Percentiles rank a stretch among this genome's conserved stretches.
Conservation (phyloP, 1,140 invertebrate species). For the Globodera rostochiensis region DNA sequence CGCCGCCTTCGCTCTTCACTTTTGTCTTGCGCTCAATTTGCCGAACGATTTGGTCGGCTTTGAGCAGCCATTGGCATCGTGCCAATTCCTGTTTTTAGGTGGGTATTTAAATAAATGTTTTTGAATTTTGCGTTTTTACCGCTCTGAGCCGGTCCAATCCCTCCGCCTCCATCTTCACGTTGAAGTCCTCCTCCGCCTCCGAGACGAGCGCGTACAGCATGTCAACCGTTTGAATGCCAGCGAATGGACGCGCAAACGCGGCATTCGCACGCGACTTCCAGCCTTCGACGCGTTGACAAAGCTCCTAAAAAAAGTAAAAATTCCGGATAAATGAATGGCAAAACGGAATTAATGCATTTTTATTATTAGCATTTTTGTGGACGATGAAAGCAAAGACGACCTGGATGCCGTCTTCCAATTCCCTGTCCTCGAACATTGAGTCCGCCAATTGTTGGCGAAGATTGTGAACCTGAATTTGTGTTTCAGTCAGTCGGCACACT, state of each 20-base stretch:
- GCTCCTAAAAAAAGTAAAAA: constrained; percentile 28
- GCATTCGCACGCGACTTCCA: constrained; percentile 25
- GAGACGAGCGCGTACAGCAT: constrained; percentile 18
- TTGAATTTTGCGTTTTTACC: background rate
- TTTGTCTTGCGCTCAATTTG: background rate
- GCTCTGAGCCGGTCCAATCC: constrained; percentile 18
- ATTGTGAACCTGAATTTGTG: constrained; percentile 3
- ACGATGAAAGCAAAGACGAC: background rate
- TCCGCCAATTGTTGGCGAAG: constrained; percentile 39
- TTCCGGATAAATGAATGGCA: background rate
- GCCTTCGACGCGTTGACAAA: constrained; percentile 29
- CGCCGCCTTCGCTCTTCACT: background rate
- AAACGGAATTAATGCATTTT: too few relatives aligned
- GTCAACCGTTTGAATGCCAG: constrained; percentile 11
- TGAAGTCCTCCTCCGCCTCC: constrained; percentile 32
- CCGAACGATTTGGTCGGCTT: constrained; percentile 17
- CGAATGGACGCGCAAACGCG: constrained; percentile 1
- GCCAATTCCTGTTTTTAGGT: constrained; percentile 17
- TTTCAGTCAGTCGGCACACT: background rate
- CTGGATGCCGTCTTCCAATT: constrained; percentile 32
- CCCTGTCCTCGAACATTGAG: constrained; percentile 32
- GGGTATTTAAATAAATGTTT: background rate
- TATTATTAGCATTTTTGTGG: background rate
- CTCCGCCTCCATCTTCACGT: constrained; percentile 13
- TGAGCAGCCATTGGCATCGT: constrained; percentile 36